Percentiles rank a stretch among this genome's conserved stretches.
phyloP scores from a whole-genome alignment of 2,888 invertebrate species.

The Drosophila niveifrons region DNA sequence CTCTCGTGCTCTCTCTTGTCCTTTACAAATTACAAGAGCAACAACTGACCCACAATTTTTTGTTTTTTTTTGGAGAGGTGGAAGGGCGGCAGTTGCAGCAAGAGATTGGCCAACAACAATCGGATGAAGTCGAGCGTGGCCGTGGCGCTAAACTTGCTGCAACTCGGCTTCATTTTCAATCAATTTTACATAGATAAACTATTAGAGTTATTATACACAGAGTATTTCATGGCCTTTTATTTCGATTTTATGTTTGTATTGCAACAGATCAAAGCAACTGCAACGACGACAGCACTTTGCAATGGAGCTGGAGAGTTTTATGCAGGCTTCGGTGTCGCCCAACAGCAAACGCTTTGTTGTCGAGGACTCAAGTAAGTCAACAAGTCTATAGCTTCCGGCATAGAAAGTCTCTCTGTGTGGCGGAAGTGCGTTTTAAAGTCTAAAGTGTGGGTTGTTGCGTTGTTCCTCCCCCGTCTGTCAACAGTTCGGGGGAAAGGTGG shows the following conservation, averaged over 20 bases:
- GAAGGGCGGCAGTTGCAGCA: not conserved
- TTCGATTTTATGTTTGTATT: not conserved
- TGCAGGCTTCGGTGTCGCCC: constrained; percentile 62
- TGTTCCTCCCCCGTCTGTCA: not conserved
- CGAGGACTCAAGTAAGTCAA: constrained; percentile 82
- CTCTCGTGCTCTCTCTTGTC: not conserved
- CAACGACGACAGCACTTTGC: constrained; percentile 26
- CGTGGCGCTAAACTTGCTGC: constrained; percentile 60
- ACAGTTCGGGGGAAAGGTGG: not conserved
- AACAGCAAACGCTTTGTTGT: constrained; percentile 82
- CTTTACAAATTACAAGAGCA: not conserved
- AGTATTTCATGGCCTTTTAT: constrained; percentile 52
- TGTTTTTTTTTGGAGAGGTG: not conserved
- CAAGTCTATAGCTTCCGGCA: constrained; percentile 46
- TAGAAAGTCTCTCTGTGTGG: constrained; percentile 53
- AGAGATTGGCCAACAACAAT: constrained; percentile 61
- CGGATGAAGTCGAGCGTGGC: constrained; percentile 66
- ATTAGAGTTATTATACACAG: constrained; percentile 40
- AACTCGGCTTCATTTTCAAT: constrained; percentile 67
- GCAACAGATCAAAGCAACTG: not conserved
- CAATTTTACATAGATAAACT: constrained; percentile 27
- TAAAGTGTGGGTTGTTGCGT: not conserved
- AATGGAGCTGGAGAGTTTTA: constrained; percentile 69
- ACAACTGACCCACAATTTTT: constrained; percentile 1
- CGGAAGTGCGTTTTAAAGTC: constrained; percentile 56